Conservation (phyloP, 2,888 invertebrate species). For the Caenorhabditis virilis region DNA sequence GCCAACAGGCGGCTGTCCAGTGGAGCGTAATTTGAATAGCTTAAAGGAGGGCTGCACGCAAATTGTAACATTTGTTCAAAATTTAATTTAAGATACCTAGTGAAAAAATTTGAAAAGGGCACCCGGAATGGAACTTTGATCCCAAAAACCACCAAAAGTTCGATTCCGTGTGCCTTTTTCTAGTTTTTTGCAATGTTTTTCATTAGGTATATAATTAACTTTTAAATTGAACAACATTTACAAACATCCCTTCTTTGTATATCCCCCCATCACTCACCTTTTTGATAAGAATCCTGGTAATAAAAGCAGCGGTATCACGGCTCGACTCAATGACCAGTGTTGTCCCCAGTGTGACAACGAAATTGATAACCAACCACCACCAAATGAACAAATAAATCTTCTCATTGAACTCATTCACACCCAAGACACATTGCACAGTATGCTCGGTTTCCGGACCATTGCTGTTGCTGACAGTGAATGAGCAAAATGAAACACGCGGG, state of each 20-base stretch:
- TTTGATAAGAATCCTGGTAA: background rate
- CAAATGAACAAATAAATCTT: constrained; percentile 53
- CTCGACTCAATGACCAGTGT: no score
- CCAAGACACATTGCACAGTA: constrained; percentile 25
- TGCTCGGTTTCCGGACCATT: constrained; percentile 13
- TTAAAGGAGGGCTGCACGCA: no score
- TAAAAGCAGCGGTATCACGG: no score
- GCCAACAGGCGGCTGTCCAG: no score
- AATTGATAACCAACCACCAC: constrained; percentile 70
- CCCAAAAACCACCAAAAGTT: background rate
- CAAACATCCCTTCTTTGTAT: no score
- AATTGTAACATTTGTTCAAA: background rate
- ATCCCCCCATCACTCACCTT: background rate
- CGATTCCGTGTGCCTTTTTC: background rate
- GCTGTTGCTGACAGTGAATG: constrained; percentile 13
- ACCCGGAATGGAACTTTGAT: no score
- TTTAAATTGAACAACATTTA: no score
- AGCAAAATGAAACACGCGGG: constrained; percentile 29
- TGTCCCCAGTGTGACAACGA: constrained; percentile 67
- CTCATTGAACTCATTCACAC: constrained; percentile 55
- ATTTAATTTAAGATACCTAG: no score
- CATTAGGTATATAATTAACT: background rate
- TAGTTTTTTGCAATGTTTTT: background rate
- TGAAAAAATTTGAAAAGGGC: no score
- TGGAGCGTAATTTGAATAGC: no score